These are phyloP conservation scores for Ichneumon xanthorius DNA, from an alignment of 2,888 invertebrate genomes.

Conservation along the genomic window DNA sequence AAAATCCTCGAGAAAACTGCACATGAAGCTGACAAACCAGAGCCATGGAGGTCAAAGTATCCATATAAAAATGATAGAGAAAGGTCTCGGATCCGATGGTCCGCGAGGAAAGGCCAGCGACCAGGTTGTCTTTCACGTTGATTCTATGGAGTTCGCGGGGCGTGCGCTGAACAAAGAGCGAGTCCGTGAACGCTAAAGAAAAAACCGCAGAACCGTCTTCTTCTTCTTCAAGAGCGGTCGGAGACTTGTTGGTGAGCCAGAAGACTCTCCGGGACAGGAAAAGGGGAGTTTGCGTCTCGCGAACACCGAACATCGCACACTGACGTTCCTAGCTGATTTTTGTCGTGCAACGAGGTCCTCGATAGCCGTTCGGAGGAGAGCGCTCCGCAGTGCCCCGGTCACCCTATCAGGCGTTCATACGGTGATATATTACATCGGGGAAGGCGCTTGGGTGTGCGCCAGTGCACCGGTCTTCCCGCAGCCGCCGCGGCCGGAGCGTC, in stretches of 20 bases:
- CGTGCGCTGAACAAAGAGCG: constrained; percentile 46
- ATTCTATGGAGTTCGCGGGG: constrained; percentile 46
- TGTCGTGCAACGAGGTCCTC: neutral
- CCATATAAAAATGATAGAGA: constrained; percentile 67
- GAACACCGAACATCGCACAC: neutral
- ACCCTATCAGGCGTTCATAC: constrained; percentile 49
- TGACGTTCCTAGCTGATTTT: neutral
- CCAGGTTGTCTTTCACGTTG: constrained; percentile 57
- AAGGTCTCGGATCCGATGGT: constrained; percentile 32
- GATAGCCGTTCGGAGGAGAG: neutral
- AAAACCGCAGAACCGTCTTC: constrained; percentile 2
- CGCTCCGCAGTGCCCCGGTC: neutral
- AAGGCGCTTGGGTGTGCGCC: constrained; percentile 48
- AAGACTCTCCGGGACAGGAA: neutral
- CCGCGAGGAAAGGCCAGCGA: constrained; percentile 57
- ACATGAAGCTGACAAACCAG: neutral
- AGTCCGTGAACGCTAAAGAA: neutral
- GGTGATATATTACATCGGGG: constrained; percentile 47
- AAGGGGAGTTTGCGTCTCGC: neutral
- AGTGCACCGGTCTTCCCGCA: constrained; percentile 44
- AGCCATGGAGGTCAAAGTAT: constrained; percentile 42
- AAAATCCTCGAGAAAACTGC: neutral
- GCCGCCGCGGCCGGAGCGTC: constrained; percentile 44
- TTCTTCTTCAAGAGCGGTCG: neutral
- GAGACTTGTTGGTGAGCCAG: neutral